phyloP scores from a whole-genome alignment of 2,888 invertebrate genomes.

The Apamea epomidion region DNA sequence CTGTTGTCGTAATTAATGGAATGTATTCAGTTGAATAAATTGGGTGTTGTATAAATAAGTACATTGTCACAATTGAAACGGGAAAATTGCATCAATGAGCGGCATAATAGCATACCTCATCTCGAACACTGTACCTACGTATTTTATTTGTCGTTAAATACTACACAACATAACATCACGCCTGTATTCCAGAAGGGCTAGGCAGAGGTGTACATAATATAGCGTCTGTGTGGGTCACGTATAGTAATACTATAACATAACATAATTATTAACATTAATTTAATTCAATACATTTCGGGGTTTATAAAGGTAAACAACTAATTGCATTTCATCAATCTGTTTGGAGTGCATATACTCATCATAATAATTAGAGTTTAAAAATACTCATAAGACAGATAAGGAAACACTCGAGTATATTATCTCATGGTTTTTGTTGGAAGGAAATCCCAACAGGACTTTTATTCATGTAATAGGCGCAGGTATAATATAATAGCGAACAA shows the following conservation, averaged over 20 bases:
- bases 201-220: constrained; percentile 5
- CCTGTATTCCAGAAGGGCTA: background rate
- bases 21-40: constrained; percentile 73
- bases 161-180: background rate
- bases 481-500: constrained; percentile 9
- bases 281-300: constrained; percentile 7
- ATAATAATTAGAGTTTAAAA: constrained; percentile 18
- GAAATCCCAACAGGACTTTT: constrained; percentile 3
- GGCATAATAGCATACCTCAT: constrained; percentile 24
- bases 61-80: constrained; percentile 36
- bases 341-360: constrained; percentile 18
- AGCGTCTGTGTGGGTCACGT: background rate
- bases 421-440: background rate
- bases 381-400: constrained; percentile 16
- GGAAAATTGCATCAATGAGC: constrained; percentile 39
- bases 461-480: constrained; percentile 1
- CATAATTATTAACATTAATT: constrained; percentile 2
- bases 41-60: constrained; percentile 33
- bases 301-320: constrained; percentile 17
- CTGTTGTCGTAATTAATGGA: constrained; percentile 79
- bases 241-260: constrained; percentile 11
- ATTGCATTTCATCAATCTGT: constrained; percentile 23
- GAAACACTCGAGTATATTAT: constrained; percentile 6
- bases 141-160: background rate
- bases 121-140: constrained; percentile 29